A percentile compares a stretch with the other conserved stretches of the same genome.
Evolutionary conservation across 2,797 vertebrate species (phyloP).

Genomic region (Sylvia borin): DNA sequence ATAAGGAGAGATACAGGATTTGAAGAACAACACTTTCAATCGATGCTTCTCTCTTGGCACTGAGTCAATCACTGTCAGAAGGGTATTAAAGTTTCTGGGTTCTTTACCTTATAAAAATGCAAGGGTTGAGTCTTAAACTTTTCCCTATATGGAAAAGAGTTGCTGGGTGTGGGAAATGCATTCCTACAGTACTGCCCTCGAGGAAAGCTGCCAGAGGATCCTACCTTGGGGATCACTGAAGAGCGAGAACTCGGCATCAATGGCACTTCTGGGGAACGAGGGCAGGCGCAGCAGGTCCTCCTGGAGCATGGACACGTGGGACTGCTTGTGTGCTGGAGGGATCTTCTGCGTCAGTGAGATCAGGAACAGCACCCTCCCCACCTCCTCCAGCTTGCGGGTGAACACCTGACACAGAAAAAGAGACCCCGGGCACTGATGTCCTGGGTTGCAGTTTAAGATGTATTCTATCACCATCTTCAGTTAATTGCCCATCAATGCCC

Average conservation of each 20-base stretch:
- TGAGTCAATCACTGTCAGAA: too few species aligned
- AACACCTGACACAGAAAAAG: constrained; percentile 84
- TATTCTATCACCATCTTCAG: too few species aligned
- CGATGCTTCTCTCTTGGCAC: too few species aligned
- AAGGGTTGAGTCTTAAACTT: too few species aligned
- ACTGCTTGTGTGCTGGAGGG: constrained; percentile 94
- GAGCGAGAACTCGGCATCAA: constrained; percentile 96
- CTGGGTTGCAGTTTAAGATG: too few species aligned
- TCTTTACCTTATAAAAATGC: too few species aligned
- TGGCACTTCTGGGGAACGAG: constrained; percentile 94
- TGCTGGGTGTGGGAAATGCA: too few species aligned
- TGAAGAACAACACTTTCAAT: too few species aligned
- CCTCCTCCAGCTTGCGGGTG: constrained; percentile 96
- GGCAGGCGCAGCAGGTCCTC: constrained; percentile 96
- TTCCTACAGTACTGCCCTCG: neutral
- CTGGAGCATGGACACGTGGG: constrained; percentile 96
- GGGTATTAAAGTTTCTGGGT: too few species aligned
- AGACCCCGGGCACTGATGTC: neutral
- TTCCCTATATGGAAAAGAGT: too few species aligned
- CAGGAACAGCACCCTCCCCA: constrained; percentile 94
- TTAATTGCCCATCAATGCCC: too few species aligned
- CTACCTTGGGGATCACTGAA: constrained; percentile 93
- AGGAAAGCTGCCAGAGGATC: neutral
- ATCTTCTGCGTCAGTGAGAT: constrained; percentile 96
- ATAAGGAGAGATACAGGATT: too few species aligned